Evolutionary conservation across 2,888 invertebrate species (phyloP).

Genomic region (Hoplodrina ambigua): DNA sequence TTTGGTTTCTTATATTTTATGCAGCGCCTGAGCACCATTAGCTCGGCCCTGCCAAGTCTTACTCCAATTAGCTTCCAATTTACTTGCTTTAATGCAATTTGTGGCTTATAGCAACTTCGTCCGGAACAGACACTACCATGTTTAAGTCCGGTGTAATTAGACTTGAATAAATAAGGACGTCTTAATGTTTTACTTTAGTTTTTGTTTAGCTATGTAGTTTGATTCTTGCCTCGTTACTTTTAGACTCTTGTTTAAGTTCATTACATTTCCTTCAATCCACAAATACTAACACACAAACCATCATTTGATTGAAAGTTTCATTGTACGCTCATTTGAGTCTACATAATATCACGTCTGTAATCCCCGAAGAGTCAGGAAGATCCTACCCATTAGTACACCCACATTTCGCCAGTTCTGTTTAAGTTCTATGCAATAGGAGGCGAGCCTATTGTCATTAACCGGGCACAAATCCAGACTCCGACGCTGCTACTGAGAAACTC

Average conservation of each 20-base stretch:
- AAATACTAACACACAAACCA: background rate
- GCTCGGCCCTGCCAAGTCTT: slow-evolving; percentile 5
- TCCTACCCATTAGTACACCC: too few species aligned
- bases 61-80: slow-evolving; percentile 49
- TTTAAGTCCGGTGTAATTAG: slow-evolving; percentile 28
- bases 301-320: background rate
- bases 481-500: too few species aligned
- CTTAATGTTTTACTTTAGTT: slow-evolving; percentile 6
- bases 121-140: slow-evolving; percentile 14
- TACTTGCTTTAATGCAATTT: slow-evolving; percentile 52
- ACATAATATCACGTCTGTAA: too few species aligned
- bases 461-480: too few species aligned
- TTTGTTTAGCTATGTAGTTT: slow-evolving; percentile 1
- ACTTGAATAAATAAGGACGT: slow-evolving; percentile 28
- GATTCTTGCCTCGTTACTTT: background rate
- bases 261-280: background rate
- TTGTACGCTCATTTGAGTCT: background rate
- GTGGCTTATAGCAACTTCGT: slow-evolving; percentile 17
- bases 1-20: background rate
- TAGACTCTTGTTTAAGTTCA: background rate
- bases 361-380: too few species aligned
- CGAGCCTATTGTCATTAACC: too few species aligned
- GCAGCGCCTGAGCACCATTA: slow-evolving; percentile 9
- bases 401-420: too few species aligned
- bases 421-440: too few species aligned